Percentiles rank a stretch among this genome's conserved stretches.
phyloP scores from a whole-genome alignment of 2,797 vertebrate genomes.

The Poecilia velifera region DNA sequence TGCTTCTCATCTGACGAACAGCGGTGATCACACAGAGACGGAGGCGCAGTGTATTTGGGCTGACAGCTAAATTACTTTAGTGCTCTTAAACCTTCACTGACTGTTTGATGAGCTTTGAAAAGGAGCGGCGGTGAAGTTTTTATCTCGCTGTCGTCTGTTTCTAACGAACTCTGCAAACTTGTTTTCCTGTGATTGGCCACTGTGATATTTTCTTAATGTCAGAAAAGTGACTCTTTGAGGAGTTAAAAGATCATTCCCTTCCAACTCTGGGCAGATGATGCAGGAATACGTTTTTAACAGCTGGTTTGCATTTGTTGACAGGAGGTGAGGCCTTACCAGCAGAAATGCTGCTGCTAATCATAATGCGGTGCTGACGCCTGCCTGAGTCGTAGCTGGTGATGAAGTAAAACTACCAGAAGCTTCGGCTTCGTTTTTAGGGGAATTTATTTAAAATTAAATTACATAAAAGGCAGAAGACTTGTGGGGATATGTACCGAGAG shows the following conservation, averaged over 20 bases:
- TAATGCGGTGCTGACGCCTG: background rate
- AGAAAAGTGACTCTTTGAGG: background rate
- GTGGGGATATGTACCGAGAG: background rate
- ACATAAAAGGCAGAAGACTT: background rate
- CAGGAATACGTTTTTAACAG: background rate
- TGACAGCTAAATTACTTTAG: constrained; percentile 4
- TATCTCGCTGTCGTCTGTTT: background rate
- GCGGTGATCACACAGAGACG: background rate
- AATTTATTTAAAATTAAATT: background rate
- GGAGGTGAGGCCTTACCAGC: background rate
- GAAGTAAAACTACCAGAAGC: background rate
- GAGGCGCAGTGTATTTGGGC: background rate
- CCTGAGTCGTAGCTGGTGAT: background rate
- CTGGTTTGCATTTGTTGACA: background rate
- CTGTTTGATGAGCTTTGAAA: background rate
- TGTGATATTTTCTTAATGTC: background rate
- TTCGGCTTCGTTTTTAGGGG: background rate
- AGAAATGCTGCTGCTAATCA: background rate
- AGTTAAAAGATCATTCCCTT: background rate
- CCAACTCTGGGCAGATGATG: background rate
- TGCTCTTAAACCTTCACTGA: background rate
- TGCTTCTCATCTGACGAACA: background rate
- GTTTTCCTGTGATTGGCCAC: background rate
- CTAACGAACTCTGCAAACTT: background rate
- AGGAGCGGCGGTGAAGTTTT: background rate